Percentiles rank a stretch among this genome's conserved stretches.
These are phyloP conservation scores for Sturnira hondurensis DNA, from an alignment of 2,113 vertebrate species.

Conservation along the genomic window DNA sequence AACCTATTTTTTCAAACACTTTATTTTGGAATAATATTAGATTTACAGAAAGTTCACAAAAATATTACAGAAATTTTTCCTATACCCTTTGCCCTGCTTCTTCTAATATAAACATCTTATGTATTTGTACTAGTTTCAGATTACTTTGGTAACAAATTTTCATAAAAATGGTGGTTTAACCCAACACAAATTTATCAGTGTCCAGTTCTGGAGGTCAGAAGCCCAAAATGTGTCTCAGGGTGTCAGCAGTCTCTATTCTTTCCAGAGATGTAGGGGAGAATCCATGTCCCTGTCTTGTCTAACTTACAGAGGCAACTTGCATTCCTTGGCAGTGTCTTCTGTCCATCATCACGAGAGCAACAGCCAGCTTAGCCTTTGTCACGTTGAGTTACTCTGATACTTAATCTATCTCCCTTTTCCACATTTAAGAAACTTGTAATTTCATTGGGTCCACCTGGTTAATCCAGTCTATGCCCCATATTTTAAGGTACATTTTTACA, in stretches of 20 bases:
- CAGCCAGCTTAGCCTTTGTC: background rate
- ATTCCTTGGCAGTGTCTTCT: background rate
- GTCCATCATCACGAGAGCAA: background rate
- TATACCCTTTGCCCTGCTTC: background rate
- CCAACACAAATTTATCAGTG: background rate
- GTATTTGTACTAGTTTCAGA: background rate
- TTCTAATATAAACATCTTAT: background rate
- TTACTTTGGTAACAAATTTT: background rate
- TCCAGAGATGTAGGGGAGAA: background rate
- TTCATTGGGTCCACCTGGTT: background rate
- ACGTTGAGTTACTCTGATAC: rapidly evolving
- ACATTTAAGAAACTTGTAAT: background rate
- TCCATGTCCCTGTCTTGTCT: background rate
- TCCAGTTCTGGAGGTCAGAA: background rate
- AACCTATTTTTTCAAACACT: background rate
- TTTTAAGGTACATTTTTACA: too few relatives aligned
- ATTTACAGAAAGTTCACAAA: background rate
- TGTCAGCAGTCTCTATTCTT: background rate
- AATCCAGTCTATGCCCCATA: background rate
- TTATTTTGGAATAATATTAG: background rate
- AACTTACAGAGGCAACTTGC: background rate
- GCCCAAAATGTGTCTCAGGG: background rate
- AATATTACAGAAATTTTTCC: background rate
- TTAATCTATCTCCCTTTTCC: background rate
- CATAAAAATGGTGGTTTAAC: background rate